Conservation (phyloP, 2,888 invertebrate genomes). For the Dorcus hopei region DNA sequence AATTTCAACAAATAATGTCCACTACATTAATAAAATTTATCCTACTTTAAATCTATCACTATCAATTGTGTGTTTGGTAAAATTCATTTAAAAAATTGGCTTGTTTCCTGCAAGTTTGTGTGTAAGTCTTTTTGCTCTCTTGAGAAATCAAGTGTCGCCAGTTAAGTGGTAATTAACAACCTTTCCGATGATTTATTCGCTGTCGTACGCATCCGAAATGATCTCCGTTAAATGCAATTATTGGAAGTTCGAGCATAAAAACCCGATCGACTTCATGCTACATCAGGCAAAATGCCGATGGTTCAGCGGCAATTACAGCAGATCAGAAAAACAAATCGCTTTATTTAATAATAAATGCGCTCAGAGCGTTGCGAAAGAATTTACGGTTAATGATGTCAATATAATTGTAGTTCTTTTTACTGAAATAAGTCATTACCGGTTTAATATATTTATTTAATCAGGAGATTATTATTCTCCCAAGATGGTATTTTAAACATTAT, state of each 20-base stretch:
- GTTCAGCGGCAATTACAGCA: conserved; percentile 22
- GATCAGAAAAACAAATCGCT: conserved; percentile 27
- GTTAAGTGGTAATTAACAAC: background rate
- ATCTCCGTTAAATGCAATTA: background rate
- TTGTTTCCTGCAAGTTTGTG: no score
- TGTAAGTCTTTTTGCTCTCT: no score
- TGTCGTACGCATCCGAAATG: background rate
- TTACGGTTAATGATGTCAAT: conserved; percentile 15
- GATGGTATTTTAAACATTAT: conserved; percentile 16
- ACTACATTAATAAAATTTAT: no score
- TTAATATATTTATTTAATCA: conserved; percentile 20
- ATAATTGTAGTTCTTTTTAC: conserved; percentile 10
- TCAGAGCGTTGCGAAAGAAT: conserved; percentile 14
- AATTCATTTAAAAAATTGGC: no score
- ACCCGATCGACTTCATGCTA: conserved; percentile 22
- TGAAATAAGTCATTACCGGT: conserved; percentile 19
- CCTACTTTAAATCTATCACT: no score
- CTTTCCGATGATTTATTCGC: background rate
- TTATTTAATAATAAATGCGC: conserved; percentile 21
- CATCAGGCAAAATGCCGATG: conserved; percentile 20
- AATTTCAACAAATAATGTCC: no score
- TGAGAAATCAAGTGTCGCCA: no score
- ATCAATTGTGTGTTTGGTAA: no score
- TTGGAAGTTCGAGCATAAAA: background rate
- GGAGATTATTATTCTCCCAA: conserved; percentile 13